Conservation (phyloP, 2,888 invertebrate species). For the Argynnis bischoffii region DNA sequence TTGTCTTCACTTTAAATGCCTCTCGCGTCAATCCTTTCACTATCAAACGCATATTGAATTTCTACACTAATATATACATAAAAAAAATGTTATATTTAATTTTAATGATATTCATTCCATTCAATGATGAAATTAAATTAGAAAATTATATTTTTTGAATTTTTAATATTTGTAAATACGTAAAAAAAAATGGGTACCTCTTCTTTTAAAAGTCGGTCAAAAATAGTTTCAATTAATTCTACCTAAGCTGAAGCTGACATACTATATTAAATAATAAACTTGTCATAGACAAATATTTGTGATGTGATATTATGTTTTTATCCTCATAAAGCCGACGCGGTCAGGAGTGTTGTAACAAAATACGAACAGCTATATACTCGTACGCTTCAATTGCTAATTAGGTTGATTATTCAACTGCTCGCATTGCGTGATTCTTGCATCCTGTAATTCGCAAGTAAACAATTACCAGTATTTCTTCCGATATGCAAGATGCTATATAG, state of each 20-base stretch:
- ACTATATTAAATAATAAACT: not conserved
- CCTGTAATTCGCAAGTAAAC: constrained; percentile 26
- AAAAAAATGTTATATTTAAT: not conserved
- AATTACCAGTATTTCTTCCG: constrained; percentile 31
- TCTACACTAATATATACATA: not conserved
- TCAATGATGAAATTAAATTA: too few species aligned
- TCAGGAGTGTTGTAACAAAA: constrained; percentile 13
- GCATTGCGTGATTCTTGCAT: constrained; percentile 37
- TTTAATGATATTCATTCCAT: too few species aligned
- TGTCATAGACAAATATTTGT: not conserved
- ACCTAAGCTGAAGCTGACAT: too few species aligned
- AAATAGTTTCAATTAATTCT: too few species aligned
- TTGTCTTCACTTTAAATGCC: constrained; percentile 6
- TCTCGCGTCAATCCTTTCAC: constrained; percentile 27
- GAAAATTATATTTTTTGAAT: too few species aligned
- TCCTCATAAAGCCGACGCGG: constrained; percentile 7
- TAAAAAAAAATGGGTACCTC: too few species aligned
- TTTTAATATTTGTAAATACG: too few species aligned
- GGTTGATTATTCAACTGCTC: constrained; percentile 40
- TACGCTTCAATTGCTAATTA: constrained; percentile 37
- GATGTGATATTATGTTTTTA: not conserved
- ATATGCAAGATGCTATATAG: constrained; percentile 8
- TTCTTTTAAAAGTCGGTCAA: too few species aligned
- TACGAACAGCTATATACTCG: constrained; percentile 1
- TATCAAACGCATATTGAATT: constrained; percentile 14